A percentile compares a stretch with the other conserved stretches of the same genome.
These are phyloP conservation scores for Hippopotamus amphibius DNA, from an alignment of 2,113 vertebrate species.

Conservation along the genomic window DNA sequence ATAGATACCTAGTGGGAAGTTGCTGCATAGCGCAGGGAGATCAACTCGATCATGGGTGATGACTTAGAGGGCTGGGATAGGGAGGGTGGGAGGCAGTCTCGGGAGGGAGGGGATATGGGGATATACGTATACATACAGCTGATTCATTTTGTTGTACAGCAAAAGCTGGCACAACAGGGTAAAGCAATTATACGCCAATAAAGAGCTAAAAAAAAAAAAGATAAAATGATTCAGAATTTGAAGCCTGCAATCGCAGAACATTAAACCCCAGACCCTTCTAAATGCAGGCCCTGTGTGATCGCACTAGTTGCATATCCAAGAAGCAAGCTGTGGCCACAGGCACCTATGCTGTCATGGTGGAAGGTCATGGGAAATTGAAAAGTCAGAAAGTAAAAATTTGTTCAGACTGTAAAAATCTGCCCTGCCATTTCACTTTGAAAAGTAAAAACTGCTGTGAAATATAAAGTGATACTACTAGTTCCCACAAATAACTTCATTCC, in stretches of 20 bases:
- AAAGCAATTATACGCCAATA: too few species aligned
- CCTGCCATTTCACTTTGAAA: not conserved
- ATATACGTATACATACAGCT: too few species aligned
- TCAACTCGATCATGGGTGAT: too few species aligned
- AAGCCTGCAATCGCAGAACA: not conserved
- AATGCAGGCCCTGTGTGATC: not conserved
- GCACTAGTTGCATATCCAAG: not conserved
- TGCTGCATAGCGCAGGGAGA: too few species aligned
- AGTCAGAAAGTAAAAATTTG: conserved; percentile 2
- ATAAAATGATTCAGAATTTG: not conserved
- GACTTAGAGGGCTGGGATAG: too few species aligned
- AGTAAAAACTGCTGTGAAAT: not conserved
- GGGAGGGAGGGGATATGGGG: too few species aligned
- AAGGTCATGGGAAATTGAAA: not conserved
- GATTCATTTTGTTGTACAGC: too few species aligned
- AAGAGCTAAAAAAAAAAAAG: not conserved
- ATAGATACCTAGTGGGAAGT: too few species aligned
- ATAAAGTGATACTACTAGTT: not conserved
- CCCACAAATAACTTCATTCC: not conserved
- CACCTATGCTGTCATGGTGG: not conserved
- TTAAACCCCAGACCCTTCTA: not conserved
- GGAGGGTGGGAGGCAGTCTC: too few species aligned
- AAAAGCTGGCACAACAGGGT: too few species aligned
- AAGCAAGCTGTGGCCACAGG: not conserved
- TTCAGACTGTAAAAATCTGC: not conserved